These are phyloP conservation scores for Drosophila rhopaloa DNA, from an alignment of 1,140 invertebrate species.

Conservation along the genomic window DNA sequence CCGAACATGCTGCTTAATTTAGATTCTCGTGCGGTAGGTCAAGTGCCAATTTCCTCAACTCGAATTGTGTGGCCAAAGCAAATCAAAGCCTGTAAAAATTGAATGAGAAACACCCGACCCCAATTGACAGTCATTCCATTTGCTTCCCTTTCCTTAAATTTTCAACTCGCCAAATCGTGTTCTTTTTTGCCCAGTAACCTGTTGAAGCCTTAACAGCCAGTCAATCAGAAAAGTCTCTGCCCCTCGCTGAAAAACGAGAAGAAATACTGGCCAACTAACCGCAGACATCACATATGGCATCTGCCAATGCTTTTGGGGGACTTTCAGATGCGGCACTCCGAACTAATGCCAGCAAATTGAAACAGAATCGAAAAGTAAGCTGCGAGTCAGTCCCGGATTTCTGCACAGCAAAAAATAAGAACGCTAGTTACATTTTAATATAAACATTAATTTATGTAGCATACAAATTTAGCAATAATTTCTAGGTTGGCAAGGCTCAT, in stretches of 20 bases:
- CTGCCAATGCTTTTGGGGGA: slow-evolving; percentile 1
- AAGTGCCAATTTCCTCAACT: slow-evolving; percentile 75
- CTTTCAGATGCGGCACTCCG: neutral
- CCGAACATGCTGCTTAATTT: slow-evolving; percentile 72
- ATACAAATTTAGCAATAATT: too few species aligned
- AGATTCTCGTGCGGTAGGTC: slow-evolving; percentile 78
- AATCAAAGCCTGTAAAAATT: slow-evolving; percentile 41
- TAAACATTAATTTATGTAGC: too few species aligned
- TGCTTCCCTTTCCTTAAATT: slow-evolving; percentile 6
- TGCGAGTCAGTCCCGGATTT: neutral
- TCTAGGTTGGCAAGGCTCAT: too few species aligned
- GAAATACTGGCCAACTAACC: slow-evolving; percentile 2
- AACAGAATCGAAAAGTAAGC: slow-evolving; percentile 8
- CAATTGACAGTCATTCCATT: neutral
- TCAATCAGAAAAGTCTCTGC: slow-evolving; percentile 21
- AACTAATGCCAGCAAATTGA: slow-evolving; percentile 13
- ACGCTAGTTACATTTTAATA: too few species aligned
- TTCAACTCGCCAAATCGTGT: neutral
- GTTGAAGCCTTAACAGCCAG: slow-evolving; percentile 23
- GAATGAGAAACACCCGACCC: slow-evolving; percentile 7
- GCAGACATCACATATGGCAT: slow-evolving; percentile 13
- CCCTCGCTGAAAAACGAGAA: slow-evolving; percentile 6
- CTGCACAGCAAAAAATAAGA: neutral
- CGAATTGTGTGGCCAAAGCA: slow-evolving; percentile 38
- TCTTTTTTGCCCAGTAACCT: slow-evolving; percentile 9